A percentile compares a stretch with the other conserved stretches of the same genome.
phyloP scores from a whole-genome alignment of 2,888 invertebrate species.

The Diaperis boleti region DNA sequence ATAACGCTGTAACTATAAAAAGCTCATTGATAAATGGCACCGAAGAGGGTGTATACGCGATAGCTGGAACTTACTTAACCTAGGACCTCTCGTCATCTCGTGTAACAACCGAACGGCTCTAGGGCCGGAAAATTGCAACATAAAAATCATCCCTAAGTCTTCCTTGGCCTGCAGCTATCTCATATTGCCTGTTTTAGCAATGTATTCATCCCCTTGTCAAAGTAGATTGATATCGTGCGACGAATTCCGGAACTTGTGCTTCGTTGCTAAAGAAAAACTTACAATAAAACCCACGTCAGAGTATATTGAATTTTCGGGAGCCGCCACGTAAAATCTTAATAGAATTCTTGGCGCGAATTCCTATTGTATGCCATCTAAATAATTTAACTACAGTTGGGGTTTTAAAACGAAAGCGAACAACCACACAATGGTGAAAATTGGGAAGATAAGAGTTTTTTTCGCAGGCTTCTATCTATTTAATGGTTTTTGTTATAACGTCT shows the following conservation, averaged over 20 bases:
- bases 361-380: not conserved
- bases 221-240: conserved; percentile 60
- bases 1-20: conserved; percentile 23
- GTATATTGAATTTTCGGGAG: conserved; percentile 24
- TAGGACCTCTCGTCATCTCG: conserved; percentile 63
- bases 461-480: no score
- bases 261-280: conserved; percentile 27
- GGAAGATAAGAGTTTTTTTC: no score
- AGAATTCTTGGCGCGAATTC: conserved; percentile 1
- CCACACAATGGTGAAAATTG: no score
- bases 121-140: conserved; percentile 66
- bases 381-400: no score
- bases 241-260: conserved; percentile 37
- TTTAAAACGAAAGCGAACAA: no score
- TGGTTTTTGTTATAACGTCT: no score
- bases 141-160: conserved; percentile 62
- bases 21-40: conserved; percentile 36
- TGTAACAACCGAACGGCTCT: conserved; percentile 60
- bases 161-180: conserved; percentile 54
- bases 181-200: conserved; percentile 56
- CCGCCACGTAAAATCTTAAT: conserved; percentile 25
- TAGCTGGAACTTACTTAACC: conserved; percentile 60
- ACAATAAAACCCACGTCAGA: conserved; percentile 25
- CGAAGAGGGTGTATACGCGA: conserved; percentile 42
- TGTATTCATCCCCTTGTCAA: conserved; percentile 60